These are phyloP conservation scores for Telmatochromis sp. DNA, from an alignment of 2,113 vertebrate genomes.

Conservation along the genomic window DNA sequence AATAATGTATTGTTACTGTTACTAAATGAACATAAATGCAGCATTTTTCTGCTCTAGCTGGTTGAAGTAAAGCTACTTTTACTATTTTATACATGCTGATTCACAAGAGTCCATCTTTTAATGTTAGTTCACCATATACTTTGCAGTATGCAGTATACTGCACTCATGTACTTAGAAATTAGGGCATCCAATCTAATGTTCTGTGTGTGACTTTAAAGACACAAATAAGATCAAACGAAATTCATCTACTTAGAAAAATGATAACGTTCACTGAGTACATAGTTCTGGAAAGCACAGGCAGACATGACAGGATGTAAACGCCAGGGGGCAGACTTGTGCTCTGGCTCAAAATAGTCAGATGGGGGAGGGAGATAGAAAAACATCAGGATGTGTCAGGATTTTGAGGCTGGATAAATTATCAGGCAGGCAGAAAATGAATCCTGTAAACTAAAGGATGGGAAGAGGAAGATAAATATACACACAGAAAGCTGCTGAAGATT, in stretches of 20 bases:
- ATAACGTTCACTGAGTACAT: background rate
- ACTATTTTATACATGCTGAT: background rate
- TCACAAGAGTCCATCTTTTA: background rate
- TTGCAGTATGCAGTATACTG: background rate
- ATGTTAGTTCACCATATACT: background rate
- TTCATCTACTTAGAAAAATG: background rate
- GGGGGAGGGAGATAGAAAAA: background rate
- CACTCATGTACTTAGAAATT: background rate
- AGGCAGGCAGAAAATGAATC: constrained; percentile 32
- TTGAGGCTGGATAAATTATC: constrained; percentile 45
- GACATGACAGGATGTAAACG: background rate
- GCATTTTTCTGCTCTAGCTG: background rate
- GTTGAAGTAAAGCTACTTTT: background rate
- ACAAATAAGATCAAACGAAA: background rate
- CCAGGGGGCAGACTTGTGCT: constrained; percentile 56
- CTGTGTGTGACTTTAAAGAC: background rate
- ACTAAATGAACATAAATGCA: background rate
- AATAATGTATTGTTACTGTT: background rate
- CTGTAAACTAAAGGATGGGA: constrained; percentile 27
- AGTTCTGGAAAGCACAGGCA: background rate
- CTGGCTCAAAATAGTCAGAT: background rate
- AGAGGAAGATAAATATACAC: constrained; percentile 22
- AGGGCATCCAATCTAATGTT: background rate
- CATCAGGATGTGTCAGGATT: constrained; percentile 28
- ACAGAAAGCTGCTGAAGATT: constrained; percentile 1